A percentile compares a stretch with the other conserved stretches of the same genome.
These are phyloP conservation scores for Alcis repandata DNA, from an alignment of 2,888 invertebrate species.

Conservation along the genomic window DNA sequence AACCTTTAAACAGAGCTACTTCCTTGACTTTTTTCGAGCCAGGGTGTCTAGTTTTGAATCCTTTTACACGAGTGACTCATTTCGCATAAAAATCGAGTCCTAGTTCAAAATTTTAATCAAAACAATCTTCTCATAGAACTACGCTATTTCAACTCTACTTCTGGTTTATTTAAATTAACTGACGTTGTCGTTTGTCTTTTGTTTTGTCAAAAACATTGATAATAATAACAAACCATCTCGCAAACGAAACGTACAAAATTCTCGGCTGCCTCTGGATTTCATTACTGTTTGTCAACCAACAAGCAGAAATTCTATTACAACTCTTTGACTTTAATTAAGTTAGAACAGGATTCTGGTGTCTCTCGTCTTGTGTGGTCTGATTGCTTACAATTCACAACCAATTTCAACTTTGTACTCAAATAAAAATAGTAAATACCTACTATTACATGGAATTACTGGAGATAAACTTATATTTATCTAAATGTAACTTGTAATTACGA, in stretches of 20 bases:
- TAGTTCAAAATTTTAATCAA: no score
- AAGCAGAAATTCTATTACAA: constrained; percentile 9
- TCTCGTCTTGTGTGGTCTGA: constrained; percentile 46
- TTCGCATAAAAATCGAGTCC: no score
- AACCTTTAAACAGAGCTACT: no score
- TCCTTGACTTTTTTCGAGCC: no score
- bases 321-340: constrained; percentile 12
- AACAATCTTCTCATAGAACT: no score
- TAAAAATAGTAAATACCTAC: constrained; percentile 40
- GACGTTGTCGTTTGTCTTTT: no score
- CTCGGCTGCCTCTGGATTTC: neutral
- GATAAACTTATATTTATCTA: constrained; percentile 35
- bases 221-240: neutral
- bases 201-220: no score
- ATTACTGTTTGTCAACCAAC: neutral
- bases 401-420: constrained; percentile 40
- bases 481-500: constrained; percentile 45
- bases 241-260: neutral
- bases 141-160: no score
- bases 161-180: no score
- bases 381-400: constrained; percentile 42
- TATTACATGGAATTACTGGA: constrained; percentile 44
- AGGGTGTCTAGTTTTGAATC: no score
- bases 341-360: constrained; percentile 13
- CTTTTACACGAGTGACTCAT: no score